Base-by-base conservation (phyloP, 2,888 invertebrate species). In the Metalampra italica region DNA sequence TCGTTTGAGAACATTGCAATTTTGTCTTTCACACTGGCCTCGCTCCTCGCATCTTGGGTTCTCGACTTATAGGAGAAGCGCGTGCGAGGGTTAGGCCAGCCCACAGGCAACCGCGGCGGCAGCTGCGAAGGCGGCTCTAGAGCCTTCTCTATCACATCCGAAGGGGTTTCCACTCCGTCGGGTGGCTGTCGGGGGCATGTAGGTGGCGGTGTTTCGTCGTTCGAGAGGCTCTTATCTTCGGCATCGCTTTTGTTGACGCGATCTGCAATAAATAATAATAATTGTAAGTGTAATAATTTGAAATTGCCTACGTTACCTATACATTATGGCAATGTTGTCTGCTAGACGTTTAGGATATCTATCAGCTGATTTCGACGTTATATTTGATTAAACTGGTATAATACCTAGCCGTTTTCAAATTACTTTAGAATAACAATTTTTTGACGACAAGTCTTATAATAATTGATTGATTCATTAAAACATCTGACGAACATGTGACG, bases 1-100 rank as follows among this genome's bases (percentile, higher is more conserved):
- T 89, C 87, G 59, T 87, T 91, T 41, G 95, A 95, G 80, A 96
- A 96, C 94, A 96, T 95, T 50, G 96, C 96, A 64, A 96, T 96
- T 85, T 96, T 96, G 72, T 96, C 96, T 67, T 94, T 92, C 48
- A 96, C 95, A 66, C 95, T 95, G 58, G 92, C 93, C 78, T 94
- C 94, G 56, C 95, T 95, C 68, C 93, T 93, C 60, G 95, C 94
- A 80, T 95, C 94, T 78, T 94, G 94, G 50, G 92, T 90, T 90
- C 94, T 84, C 3, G 88, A 87, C n/a, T 75, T 74, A 54, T 91
- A 81, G 1, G 86, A 82, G 54, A 76, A 81, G 29, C 87, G 78
- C 46, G 82, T 70, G 22, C 89, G 78, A 43, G 70, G 66, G 7
- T 46, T 56, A n/a, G 70, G 70, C 82, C 77, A 82, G 39, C 39